Base-by-base conservation (phyloP, 2,113 vertebrate genomes). In the Ranitomeya imitator region DNA sequence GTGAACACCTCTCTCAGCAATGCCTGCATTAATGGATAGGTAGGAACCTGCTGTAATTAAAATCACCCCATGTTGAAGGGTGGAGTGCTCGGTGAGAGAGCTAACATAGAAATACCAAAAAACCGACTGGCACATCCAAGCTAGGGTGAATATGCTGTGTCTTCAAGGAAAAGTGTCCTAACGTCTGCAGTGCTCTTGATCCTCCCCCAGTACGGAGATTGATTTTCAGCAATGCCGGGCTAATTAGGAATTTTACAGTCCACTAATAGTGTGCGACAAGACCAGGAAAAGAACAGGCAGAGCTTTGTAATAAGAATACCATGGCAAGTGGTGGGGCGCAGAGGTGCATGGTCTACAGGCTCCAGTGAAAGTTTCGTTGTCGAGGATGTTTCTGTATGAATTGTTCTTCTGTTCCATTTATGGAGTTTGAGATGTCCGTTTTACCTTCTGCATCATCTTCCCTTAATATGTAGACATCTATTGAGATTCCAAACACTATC, bases 201-300 rank as follows among this genome's bases (percentile, higher is more conserved):
- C 61, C 61, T 23, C 81, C 81, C 81, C 61, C 60, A 67, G 16
- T 52, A 21, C 54, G 15, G 60, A 83, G 80, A 83, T 65, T 67
- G 80, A 52, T 45, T 83, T 83, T 83, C 60, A 67, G 61, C 7
- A n/a, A 54, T 52, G 45, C 45, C 45, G 4, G 65, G 61, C 61
- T 83, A 69, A 83, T 83, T 83, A 83, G 81, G 45, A 83, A 67
- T 52, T 65, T 83, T 51, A 67, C 61, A 65, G 31, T 83, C 21
- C 57, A 61, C 57, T 81, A 45, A 60, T 37, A 19, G 79, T 31
- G 57, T 67, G 81, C 13, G 61, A 67, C 81, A 65, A 21, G 37
- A 67, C 7, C 18, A 37, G 7, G 21, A 31, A 13, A 83, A n/a
- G n/a, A 54, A 83, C 81, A 83, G 61, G 61, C 61, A 51, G 45